phyloP scores from a whole-genome alignment of 1,140 invertebrate species.

The Drosophila athabasca region DNA sequence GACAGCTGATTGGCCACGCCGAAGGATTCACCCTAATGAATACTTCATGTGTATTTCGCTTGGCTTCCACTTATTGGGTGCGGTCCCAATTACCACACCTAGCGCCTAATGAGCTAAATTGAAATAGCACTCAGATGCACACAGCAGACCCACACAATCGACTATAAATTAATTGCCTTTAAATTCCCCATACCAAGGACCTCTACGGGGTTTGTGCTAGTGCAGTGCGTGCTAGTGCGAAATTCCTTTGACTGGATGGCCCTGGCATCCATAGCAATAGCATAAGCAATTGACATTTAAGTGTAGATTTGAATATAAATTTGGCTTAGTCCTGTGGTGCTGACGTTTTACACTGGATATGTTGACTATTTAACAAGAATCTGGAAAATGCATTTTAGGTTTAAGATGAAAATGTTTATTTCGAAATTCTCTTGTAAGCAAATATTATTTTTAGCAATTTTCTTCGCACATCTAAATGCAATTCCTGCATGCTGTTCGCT shows the following conservation, averaged over 20 bases:
- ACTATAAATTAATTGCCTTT: constrained; percentile 32
- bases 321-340: neutral
- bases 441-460: constrained; percentile 30
- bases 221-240: neutral
- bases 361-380: constrained; percentile 6
- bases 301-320: constrained; percentile 13
- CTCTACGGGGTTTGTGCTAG: neutral
- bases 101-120: constrained; percentile 49
- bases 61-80: no score
- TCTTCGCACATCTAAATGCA: constrained; percentile 39
- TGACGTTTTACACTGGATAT: constrained; percentile 5
- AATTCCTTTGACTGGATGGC: constrained; percentile 26
- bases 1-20: no score
- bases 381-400: neutral
- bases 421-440: neutral
- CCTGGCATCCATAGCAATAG: constrained; percentile 7
- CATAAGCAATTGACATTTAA: no score
- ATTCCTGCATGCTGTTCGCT: constrained; percentile 25
- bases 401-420: constrained; percentile 11
- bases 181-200: constrained; percentile 2
- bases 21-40: no score
- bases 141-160: constrained; percentile 12
- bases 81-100: no score
- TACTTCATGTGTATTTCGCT: no score
- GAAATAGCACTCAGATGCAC: constrained; percentile 25